phyloP scores from a whole-genome alignment of 2,113 vertebrate genomes.

The Narcine bancroftii region DNA sequence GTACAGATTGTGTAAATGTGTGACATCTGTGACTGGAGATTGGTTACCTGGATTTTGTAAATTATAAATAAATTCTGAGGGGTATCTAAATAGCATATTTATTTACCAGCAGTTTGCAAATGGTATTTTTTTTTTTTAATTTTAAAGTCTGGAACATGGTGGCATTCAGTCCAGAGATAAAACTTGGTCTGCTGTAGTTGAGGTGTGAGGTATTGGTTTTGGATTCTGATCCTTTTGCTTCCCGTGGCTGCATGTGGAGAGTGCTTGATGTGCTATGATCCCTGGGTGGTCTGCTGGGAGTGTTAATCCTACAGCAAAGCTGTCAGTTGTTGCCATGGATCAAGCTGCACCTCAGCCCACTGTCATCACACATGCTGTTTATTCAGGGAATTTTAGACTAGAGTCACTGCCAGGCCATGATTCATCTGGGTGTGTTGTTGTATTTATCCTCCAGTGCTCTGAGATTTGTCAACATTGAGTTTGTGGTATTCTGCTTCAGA shows the following conservation, averaged over 20 bases:
- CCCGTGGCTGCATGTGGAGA: neutral
- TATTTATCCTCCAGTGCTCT: neutral
- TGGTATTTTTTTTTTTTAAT: neutral
- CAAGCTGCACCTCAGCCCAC: neutral
- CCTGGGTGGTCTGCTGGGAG: neutral
- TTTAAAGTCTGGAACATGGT: neutral
- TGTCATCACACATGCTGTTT: neutral
- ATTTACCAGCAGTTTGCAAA: neutral
- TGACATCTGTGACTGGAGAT: neutral
- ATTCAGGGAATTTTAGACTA: neutral
- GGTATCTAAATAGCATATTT: neutral
- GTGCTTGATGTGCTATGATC: neutral
- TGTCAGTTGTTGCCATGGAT: neutral
- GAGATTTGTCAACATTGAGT: neutral
- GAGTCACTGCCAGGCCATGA: conserved; percentile 11
- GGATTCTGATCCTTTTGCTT: too few relatives aligned
- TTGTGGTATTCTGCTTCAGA: neutral
- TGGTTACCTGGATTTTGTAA: conserved; percentile 13
- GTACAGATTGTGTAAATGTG: conserved; percentile 15
- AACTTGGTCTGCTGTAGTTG: neutral
- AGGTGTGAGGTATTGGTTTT: neutral
- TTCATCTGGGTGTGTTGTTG: conserved; percentile 27
- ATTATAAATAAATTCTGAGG: neutral
- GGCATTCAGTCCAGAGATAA: neutral
- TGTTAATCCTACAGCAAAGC: neutral